Percentiles rank a stretch among this genome's conserved stretches.
Conservation (phyloP, 1,140 invertebrate genomes). For the Periplaneta americana region DNA sequence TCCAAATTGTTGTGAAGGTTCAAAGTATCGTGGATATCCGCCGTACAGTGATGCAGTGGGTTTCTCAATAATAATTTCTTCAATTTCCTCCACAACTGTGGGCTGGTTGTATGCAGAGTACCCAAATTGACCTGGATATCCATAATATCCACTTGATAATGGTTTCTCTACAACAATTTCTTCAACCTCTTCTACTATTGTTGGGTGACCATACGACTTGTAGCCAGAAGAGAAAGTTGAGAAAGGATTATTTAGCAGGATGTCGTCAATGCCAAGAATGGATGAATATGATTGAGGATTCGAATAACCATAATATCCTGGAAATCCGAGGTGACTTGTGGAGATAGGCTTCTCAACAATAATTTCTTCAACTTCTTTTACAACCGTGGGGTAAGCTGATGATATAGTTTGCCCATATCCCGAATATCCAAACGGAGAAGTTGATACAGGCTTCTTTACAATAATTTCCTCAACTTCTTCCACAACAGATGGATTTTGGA, state of each 20-base stretch:
- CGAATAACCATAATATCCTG: not conserved
- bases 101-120: too few species aligned
- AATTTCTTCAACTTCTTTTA: not conserved
- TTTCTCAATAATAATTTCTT: too few species aligned
- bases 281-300: too few species aligned
- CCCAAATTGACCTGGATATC: too few species aligned
- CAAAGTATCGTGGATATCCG: too few species aligned
- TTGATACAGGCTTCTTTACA: not conserved
- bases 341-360: not conserved
- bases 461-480: not conserved
- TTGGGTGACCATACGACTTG: too few species aligned
- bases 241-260: not conserved
- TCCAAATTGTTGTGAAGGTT: not conserved
- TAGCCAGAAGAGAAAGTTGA: not conserved
- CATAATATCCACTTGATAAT: too few species aligned
- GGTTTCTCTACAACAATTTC: too few species aligned
- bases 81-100: too few species aligned
- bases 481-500: not conserved
- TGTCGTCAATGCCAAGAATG: not conserved
- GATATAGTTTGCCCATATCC: too few species aligned
- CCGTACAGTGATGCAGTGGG: too few species aligned
- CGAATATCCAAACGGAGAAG: not conserved
- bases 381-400: not conserved
- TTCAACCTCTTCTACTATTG: too few species aligned
- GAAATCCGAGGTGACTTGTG: not conserved